phyloP scores from a whole-genome alignment of 2,113 vertebrate genomes.

The Patagioenas fasciata region DNA sequence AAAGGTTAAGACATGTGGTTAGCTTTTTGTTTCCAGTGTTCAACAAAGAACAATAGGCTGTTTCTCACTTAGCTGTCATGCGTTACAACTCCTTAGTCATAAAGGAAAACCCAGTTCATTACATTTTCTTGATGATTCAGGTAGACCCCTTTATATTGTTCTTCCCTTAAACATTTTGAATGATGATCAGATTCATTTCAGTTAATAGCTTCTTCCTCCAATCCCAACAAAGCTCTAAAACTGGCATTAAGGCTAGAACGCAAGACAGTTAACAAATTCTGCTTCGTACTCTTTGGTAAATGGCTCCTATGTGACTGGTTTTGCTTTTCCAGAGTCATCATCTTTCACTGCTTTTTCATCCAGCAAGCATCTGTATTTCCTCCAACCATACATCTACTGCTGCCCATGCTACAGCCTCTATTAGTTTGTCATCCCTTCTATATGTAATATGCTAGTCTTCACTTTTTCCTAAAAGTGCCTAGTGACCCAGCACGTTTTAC shows the following conservation, averaged over 20 bases:
- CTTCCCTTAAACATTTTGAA: conserved; percentile 31
- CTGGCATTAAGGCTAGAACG: neutral
- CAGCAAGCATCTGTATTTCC: neutral
- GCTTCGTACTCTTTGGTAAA: conserved; percentile 32
- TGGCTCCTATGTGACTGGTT: neutral
- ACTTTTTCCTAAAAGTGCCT: neutral
- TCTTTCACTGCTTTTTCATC: conserved; percentile 21
- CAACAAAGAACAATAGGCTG: neutral
- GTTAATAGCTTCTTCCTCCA: neutral
- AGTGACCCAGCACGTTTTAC: conserved; percentile 8
- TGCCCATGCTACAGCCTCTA: neutral
- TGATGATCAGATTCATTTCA: neutral
- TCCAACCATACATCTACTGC: neutral
- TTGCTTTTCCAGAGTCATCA: conserved; percentile 11
- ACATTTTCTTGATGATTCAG: conserved; percentile 3
- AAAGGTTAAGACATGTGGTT: neutral
- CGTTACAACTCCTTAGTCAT: neutral
- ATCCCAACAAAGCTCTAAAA: conserved; percentile 14
- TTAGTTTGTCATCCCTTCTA: neutral
- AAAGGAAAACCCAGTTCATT: neutral
- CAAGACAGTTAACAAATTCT: neutral
- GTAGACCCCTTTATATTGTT: neutral
- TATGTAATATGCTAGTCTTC: neutral
- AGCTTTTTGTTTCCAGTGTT: neutral
- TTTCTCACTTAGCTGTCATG: neutral